Evolutionary conservation across 2,797 vertebrate genomes (phyloP), one percentile per base, ranked within the genome.

Genomic region (Rachycentron canadum): DNA sequence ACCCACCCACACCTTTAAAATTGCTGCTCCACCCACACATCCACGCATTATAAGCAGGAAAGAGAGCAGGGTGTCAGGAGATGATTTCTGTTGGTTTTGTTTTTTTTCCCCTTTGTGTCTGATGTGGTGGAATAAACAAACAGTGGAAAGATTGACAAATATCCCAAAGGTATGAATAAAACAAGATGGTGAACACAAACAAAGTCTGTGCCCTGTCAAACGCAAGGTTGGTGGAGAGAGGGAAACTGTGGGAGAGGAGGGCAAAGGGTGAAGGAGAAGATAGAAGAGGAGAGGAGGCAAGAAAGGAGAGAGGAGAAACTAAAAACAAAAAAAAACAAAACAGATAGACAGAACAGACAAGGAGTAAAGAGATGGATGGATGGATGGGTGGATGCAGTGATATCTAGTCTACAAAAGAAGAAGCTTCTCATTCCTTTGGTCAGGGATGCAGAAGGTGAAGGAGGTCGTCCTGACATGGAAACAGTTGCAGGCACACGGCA

Each of bases 131-230:
- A 32, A 50, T 9, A 63, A 57, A 55, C 28, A 69, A 38, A 58
- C 62, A 26, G 45, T 1, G 12, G 30, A 2, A 28, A 41, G 49
- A 56, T 5, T 38, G 30, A 49, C 23, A 25, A 62, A 75, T n/a
- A 64, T 9, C 63, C 41, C 4, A 12, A 40, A 50, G 47, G 19
- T 17, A 61, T 70, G 25, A 70, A 26, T 66, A 62, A 26, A 80
- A 38, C 7, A 73, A 6, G 7, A 23, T 17, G 38, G 43, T 5
- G 53, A 65, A 59, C 40, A 56, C 41, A 59, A 38, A 3, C 9
- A 41, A 60, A 10, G 50, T 28, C 28, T 58, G 63, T 41, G 52
- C 55, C 7, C 45, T 73, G 59, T 73, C 60, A 79, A 4, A 53
- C 2, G 55, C 0, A 47, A 28, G 17, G 58, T 55, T 12, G 21